These are phyloP conservation scores for Zygogramma bicolorata DNA, from an alignment of 2,888 invertebrate species.

Conservation along the genomic window DNA sequence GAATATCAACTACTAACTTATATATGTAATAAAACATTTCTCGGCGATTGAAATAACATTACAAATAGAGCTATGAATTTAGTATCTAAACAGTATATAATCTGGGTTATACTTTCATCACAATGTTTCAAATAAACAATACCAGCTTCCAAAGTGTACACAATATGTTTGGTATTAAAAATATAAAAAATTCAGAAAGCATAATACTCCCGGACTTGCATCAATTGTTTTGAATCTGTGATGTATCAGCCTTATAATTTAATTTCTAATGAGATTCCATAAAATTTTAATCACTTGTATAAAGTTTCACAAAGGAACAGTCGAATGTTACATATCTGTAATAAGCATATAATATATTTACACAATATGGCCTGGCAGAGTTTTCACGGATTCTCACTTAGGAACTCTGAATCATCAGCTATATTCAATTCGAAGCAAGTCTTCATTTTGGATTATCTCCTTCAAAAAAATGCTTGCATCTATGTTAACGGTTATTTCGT, in stretches of 20 bases:
- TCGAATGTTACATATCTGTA: constrained; percentile 16
- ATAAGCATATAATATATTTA: constrained; percentile 25
- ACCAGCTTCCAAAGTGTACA: neutral
- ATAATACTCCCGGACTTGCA: neutral
- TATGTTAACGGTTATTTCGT: too few species aligned
- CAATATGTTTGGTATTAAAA: neutral
- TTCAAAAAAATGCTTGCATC: too few species aligned
- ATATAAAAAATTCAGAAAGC: constrained; percentile 1
- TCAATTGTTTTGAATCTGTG: neutral
- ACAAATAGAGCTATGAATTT: constrained; percentile 4
- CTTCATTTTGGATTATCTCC: too few species aligned
- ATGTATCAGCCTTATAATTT: constrained; percentile 5
- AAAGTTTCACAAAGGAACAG: constrained; percentile 25
- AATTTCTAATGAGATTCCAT: neutral
- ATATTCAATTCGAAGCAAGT: too few species aligned
- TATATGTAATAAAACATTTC: constrained; percentile 13
- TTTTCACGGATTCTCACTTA: too few species aligned
- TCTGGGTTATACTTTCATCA: neutral
- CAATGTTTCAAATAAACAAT: neutral
- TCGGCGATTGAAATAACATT: constrained; percentile 4
- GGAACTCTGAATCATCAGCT: too few species aligned
- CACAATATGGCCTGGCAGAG: too few species aligned
- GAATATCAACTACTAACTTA: constrained; percentile 1
- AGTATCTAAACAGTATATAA: neutral
- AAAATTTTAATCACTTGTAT: constrained; percentile 3